Evolutionary conservation across 2,113 vertebrate species (phyloP).

Genomic region (Gulo gulo): DNA sequence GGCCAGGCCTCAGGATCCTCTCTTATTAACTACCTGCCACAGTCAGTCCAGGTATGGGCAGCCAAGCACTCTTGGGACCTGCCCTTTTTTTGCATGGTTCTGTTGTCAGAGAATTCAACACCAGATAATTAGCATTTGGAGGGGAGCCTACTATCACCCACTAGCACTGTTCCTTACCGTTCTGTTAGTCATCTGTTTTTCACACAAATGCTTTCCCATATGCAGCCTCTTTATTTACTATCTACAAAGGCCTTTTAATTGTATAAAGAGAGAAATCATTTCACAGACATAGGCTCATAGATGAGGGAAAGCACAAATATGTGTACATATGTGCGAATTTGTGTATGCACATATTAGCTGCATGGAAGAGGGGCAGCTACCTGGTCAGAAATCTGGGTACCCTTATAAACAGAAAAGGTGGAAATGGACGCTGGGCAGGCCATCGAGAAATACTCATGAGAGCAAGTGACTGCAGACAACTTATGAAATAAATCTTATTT

Average conservation of each 20-base stretch:
- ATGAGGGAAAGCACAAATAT: neutral
- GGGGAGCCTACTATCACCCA: neutral
- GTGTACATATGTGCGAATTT: neutral
- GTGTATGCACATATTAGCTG: neutral
- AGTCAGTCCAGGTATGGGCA: neutral
- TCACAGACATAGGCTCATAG: neutral
- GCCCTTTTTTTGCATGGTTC: neutral
- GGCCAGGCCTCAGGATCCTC: neutral
- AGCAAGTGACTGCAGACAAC: neutral
- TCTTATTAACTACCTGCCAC: neutral
- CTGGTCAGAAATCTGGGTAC: neutral
- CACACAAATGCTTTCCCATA: neutral
- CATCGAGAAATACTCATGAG: neutral
- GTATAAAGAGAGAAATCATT: neutral
- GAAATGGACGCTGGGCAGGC: neutral
- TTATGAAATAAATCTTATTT: neutral
- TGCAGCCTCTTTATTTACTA: neutral
- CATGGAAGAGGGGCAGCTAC: neutral
- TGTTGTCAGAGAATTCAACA: neutral
- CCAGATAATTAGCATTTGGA: neutral
- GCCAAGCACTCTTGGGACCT: neutral
- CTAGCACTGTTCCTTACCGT: neutral
- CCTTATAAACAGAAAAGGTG: neutral
- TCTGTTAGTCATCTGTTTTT: neutral
- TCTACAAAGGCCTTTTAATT: neutral